A percentile compares a stretch with the other conserved stretches of the same genome.
These are phyloP conservation scores for Urophycis tenuis DNA, from an alignment of 2,797 vertebrate species.

Conservation along the genomic window DNA sequence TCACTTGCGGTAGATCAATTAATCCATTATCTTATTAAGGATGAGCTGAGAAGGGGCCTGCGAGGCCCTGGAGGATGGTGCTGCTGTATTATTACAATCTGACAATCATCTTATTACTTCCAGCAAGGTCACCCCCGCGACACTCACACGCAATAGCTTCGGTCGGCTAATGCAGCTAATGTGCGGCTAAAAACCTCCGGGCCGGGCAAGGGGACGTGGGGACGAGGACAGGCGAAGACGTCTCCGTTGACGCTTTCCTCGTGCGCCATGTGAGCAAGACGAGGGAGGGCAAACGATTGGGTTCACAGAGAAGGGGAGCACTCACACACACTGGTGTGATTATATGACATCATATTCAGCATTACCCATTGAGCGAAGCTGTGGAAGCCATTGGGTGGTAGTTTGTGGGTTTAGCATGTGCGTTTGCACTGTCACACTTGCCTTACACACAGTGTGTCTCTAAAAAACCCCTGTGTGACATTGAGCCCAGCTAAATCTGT, in stretches of 20 bases:
- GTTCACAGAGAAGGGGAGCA: constrained; percentile 55
- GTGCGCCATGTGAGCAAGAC: constrained; percentile 10
- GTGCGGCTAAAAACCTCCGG: constrained; percentile 33
- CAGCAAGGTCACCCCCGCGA: constrained; percentile 49
- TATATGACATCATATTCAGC: constrained; percentile 47
- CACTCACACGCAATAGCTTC: constrained; percentile 27
- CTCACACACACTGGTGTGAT: constrained; percentile 44
- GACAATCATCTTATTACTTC: constrained; percentile 31
- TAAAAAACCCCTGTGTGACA: constrained; percentile 51
- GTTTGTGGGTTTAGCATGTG: neutral
- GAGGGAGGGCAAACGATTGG: constrained; percentile 37
- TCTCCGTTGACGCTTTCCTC: constrained; percentile 20
- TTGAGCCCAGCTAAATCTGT: constrained; percentile 53
- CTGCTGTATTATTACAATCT: constrained; percentile 25
- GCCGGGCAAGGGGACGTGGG: constrained; percentile 23
- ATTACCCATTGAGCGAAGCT: constrained; percentile 39
- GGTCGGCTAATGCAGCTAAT: constrained; percentile 44
- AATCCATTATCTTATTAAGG: neutral
- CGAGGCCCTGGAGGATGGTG: constrained; percentile 9
- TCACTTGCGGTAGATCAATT: neutral
- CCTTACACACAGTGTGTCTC: constrained; percentile 38
- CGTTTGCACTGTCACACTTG: neutral
- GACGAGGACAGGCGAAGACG: constrained; percentile 34
- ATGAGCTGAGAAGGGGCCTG: neutral
- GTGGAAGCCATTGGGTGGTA: constrained; percentile 21